Evolutionary conservation across 2,113 vertebrate genomes (phyloP), one percentile per base, ranked within the genome.

Genomic region (Lontra canadensis): DNA sequence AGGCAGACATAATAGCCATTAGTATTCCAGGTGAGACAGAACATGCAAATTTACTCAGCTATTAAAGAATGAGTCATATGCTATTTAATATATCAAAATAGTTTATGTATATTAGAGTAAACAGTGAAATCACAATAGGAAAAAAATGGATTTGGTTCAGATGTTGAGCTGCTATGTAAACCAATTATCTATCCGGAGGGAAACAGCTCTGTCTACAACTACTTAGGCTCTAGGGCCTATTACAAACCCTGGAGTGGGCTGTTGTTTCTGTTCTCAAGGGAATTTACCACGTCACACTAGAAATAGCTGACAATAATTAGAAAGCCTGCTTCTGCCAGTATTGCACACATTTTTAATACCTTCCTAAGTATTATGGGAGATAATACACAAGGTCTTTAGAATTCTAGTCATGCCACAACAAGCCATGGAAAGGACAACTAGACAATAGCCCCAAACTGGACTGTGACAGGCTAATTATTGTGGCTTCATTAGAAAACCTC

Each of bases 401-500:
- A 99, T 99, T 99, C 99, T 99, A 99, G 98, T 99, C 99, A 99
- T 99, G 99, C 98, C 99, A 99, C 99, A 98, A 99, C 99, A 98
- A 99, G 98, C 98, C 97, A 98, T 97, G 98, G 99, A 99, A 99
- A 99, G 99, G 99, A 99, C 99, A 99, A 98, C 98, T 97, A 99
- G 99, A 99, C 99, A 99, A 99, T 99, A 99, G 99, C 99, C 99
- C 98, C 99, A 99, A 99, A 99, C 99, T 99, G 99, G 99, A 99
- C 99, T 99, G 98, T 99, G 99, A 99, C 99, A 99, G 99, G 99
- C 99, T 99, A 99, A 99, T 99, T 99, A 99, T 99, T 99, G 99
- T 98, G 99, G 98, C 98, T 99, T 99, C 99, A 99, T 99, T 99
- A 99, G 99, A 99, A 99, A 99, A 99, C 99, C 99, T 99, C 99